Percentiles rank a stretch among this genome's conserved stretches.
These are phyloP conservation scores for Galago senegalensis DNA, from an alignment of 2,797 vertebrate genomes.

Conservation along the genomic window DNA sequence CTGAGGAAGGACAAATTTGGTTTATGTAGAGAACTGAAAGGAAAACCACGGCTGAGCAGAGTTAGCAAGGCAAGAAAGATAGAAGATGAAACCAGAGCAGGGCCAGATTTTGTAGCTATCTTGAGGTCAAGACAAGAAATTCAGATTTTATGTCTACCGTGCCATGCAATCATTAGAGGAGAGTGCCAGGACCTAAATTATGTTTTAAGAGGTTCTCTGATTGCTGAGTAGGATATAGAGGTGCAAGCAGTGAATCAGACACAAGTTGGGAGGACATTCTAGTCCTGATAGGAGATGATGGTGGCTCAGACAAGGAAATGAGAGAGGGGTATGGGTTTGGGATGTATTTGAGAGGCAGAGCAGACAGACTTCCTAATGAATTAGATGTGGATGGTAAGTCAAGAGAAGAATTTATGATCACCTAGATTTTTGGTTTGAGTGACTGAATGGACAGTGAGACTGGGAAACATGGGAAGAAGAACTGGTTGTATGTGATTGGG, in stretches of 20 bases:
- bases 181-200: background rate
- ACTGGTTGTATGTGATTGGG: background rate
- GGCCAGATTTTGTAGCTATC: background rate
- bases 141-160: background rate
- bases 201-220: background rate
- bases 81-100: background rate
- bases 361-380: background rate
- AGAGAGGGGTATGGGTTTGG: background rate
- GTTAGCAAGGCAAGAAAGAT: background rate
- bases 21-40: constrained; percentile 1
- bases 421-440: background rate
- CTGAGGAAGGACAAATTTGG: background rate
- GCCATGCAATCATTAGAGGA: background rate
- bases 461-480: background rate
- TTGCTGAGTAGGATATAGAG: background rate
- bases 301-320: background rate
- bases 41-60: background rate
- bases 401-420: background rate
- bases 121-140: background rate
- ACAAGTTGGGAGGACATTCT: background rate
- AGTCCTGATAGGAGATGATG: background rate
- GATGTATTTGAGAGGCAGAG: background rate
- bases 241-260: background rate
- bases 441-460: background rate
- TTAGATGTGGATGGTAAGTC: background rate